Evolutionary conservation across 2,797 vertebrate genomes (phyloP).

Genomic region (Pseudochirops corinnae): DNA sequence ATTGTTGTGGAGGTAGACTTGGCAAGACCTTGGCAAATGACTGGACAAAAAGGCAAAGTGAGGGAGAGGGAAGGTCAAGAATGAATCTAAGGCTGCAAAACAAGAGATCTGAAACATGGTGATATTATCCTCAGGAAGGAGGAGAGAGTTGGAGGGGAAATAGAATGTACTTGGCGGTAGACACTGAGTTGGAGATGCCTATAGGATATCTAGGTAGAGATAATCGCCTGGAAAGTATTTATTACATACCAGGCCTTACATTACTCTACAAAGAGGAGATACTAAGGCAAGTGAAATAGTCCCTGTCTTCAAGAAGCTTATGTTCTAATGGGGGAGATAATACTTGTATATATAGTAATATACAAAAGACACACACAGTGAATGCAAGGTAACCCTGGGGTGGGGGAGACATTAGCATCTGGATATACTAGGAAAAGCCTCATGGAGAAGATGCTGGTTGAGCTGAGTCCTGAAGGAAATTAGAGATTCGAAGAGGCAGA

Average conservation of each 20-base stretch:
- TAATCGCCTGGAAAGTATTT: neutral
- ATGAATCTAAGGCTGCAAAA: neutral
- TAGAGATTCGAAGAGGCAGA: neutral
- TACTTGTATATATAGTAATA: neutral
- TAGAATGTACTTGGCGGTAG: too few relatives aligned
- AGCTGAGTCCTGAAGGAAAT: neutral
- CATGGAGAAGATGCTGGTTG: neutral
- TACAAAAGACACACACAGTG: neutral
- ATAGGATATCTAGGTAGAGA: neutral
- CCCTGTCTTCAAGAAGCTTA: neutral
- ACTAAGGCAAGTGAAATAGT: neutral
- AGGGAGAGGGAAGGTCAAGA: neutral
- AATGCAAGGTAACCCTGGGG: too few relatives aligned
- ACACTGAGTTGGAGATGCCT: too few relatives aligned
- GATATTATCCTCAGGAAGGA: neutral
- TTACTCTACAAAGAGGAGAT: neutral
- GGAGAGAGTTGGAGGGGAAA: neutral
- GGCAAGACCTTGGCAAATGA: neutral
- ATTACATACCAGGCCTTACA: neutral
- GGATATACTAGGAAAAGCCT: neutral
- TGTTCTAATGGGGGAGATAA: neutral
- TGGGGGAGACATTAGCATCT: neutral
- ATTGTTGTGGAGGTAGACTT: neutral
- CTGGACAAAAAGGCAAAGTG: neutral
- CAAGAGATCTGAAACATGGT: neutral